Conservation (phyloP, 2,888 invertebrate genomes). For the Stegana nigrithorax region DNA sequence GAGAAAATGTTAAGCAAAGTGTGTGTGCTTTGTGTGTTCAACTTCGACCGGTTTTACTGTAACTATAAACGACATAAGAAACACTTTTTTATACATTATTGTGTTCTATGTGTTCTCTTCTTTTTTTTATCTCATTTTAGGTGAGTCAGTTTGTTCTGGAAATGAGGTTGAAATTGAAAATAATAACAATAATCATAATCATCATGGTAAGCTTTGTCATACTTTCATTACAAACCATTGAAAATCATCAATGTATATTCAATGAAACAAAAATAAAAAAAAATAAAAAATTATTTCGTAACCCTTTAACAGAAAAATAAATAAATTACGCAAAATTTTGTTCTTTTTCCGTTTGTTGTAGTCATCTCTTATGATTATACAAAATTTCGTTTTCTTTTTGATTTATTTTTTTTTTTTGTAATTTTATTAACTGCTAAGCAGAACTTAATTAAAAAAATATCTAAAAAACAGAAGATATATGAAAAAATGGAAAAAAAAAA, state of each 20-base stretch:
- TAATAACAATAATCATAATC: conserved; percentile 69
- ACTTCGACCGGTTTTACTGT: too few species aligned
- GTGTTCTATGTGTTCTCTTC: conserved; percentile 30
- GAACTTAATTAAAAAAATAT: conserved; percentile 22
- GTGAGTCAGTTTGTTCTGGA: conserved; percentile 69
- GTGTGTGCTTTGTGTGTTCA: too few species aligned
- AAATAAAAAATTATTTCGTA: not conserved
- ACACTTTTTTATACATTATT: conserved; percentile 1
- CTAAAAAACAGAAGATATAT: not conserved
- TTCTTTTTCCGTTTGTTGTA: conserved; percentile 21
- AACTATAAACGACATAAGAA: too few species aligned
- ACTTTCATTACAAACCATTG: conserved; percentile 68
- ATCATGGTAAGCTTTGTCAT: conserved; percentile 69
- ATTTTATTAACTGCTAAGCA: not conserved
- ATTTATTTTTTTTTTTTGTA: not conserved
- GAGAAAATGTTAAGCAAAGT: too few species aligned
- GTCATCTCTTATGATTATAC: too few species aligned
- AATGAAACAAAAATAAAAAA: conserved; percentile 6
- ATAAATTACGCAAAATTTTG: conserved; percentile 11
- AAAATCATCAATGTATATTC: conserved; percentile 49
- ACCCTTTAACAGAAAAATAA: not conserved
- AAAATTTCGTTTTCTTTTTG: conserved; percentile 13
- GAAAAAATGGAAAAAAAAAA: conserved; percentile 18
- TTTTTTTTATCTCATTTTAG: conserved; percentile 53
- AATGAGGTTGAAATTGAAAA: conserved; percentile 69